Evolutionary conservation across 2,888 invertebrate genomes (phyloP), one percentile per base, ranked within the genome.

Genomic region (Xestia rhomboidea): DNA sequence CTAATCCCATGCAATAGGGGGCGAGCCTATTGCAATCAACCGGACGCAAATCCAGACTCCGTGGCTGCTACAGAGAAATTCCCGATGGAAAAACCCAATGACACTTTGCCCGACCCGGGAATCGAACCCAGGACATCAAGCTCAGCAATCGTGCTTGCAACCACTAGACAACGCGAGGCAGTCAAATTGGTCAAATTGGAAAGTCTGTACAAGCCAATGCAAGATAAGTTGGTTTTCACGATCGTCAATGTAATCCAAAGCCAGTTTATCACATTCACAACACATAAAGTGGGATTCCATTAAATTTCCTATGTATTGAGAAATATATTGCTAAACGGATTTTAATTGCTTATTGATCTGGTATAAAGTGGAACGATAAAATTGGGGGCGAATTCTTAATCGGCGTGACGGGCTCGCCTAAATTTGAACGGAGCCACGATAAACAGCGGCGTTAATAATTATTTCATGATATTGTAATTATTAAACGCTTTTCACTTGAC

Each of bases 331-430:
- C 82, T 87, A 86, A 88, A 81, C 79, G 74, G 76, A 74, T 83
- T 88, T 87, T 87, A 87, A 88, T 87, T 88, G 81, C 81, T 84
- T 87, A 88, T 87, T 87, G 88, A 87, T 88, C 73, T 76, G 66
- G 30, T 72, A 74, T 83, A 83, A 87, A 87, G 73, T 84, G 84
- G 85, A 76, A 76, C 85, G 83, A 78, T 77, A 76, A 85, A 89
- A 87, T 84, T 81, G 82, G 89, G 76, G 76, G 84, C 88, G 79
- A 81, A 81, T 71, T 78, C 85, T 84, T 82, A 80, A 86, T 74
- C 71, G 69, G 51, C 63, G 63, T 77, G 78, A 82, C 70, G 73
- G 51, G 60, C 49, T 73, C 68, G 68, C 57, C 63, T 62, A 64
- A 84, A 84, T 77, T 81, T 81, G 62, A 83, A 78, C 69, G 81